phyloP scores from a whole-genome alignment of 2,113 vertebrate genomes.

The Cavia aperea region DNA sequence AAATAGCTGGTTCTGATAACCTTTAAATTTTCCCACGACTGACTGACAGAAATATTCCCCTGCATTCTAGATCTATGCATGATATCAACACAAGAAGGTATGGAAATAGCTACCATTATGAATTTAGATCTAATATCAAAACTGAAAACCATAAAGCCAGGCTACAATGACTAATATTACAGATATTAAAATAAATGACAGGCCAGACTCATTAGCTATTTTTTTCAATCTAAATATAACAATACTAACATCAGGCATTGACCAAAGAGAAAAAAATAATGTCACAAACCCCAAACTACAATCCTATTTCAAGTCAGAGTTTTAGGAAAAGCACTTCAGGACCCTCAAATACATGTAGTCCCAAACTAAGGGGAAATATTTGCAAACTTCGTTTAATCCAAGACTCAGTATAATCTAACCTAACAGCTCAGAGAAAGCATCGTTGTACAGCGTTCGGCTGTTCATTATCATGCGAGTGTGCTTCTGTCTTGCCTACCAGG shows the following conservation, averaged over 20 bases:
- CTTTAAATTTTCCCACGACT: not conserved
- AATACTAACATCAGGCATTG: not conserved
- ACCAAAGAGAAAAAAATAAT: conserved; percentile 18
- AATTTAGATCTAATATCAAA: conserved; percentile 27
- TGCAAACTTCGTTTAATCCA: conserved; percentile 20
- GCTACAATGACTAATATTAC: conserved; percentile 7
- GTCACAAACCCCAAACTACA: conserved; percentile 15
- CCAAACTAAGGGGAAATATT: not conserved
- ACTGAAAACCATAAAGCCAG: conserved; percentile 22
- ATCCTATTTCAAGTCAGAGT: not conserved
- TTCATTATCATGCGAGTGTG: not conserved
- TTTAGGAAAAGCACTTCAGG: not conserved
- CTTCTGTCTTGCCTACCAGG: not conserved
- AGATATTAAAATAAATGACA: not conserved
- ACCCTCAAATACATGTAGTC: not conserved
- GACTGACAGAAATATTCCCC: not conserved
- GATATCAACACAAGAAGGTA: not conserved
- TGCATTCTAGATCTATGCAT: not conserved
- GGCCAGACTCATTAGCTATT: not conserved
- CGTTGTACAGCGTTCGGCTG: not conserved
- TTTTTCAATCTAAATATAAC: not conserved
- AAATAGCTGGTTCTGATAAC: not conserved
- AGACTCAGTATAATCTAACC: not conserved
- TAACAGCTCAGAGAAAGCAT: not conserved
- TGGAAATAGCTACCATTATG: not conserved